These are phyloP conservation scores for Melinaea marsaeus DNA, from an alignment of 2,888 invertebrate genomes.

Conservation along the genomic window DNA sequence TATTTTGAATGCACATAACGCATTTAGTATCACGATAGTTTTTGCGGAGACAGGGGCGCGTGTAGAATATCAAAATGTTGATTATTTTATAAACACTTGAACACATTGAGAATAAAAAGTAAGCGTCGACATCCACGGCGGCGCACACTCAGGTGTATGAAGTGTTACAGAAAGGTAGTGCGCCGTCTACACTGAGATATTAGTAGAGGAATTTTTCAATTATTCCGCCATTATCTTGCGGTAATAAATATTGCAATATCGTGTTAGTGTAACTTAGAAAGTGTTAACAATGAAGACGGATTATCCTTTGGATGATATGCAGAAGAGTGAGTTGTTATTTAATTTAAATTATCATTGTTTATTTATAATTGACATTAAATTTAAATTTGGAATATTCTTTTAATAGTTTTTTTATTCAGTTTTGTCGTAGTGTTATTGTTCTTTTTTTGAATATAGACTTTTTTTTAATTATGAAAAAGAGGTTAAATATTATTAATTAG, in stretches of 20 bases:
- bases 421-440: no score
- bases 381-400: no score
- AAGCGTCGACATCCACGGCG: conserved; percentile 51
- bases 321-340: conserved; percentile 65
- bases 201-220: conserved; percentile 59
- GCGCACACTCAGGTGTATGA: conserved; percentile 59
- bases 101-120: conserved; percentile 57
- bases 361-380: no score
- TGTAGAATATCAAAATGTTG: conserved; percentile 35
- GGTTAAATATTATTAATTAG: background rate
- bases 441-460: no score
- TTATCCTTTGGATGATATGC: conserved; percentile 76
- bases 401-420: no score
- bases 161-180: conserved; percentile 60
- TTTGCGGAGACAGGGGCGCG: conserved; percentile 24
- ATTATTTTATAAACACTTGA: conserved; percentile 40
- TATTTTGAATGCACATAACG: background rate
- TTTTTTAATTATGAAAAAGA: no score
- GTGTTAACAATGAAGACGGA: conserved; percentile 74
- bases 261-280: conserved; percentile 52
- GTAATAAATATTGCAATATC: conserved; percentile 46
- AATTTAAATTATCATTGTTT: background rate
- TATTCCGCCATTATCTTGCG: conserved; percentile 59
- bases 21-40: conserved; percentile 20
- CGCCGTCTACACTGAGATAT: conserved; percentile 32